Evolutionary conservation across 2,797 vertebrate species (phyloP).

Genomic region (Amblyraja radiata): DNA sequence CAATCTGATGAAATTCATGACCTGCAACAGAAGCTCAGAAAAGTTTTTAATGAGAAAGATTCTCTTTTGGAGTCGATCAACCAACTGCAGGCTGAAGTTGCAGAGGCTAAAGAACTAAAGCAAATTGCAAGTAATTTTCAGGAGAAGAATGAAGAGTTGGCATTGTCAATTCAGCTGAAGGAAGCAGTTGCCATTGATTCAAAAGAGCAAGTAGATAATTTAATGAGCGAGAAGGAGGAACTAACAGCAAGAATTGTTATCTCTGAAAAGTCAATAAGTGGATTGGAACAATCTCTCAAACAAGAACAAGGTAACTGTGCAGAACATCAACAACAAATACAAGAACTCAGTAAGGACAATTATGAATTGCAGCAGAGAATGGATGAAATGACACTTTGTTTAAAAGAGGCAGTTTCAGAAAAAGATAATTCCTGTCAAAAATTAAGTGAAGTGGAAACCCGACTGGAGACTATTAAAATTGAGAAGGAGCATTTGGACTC

Average conservation of each 20-base stretch:
- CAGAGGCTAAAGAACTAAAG: constrained; percentile 57
- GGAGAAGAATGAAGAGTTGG: constrained; percentile 59
- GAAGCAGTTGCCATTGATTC: constrained; percentile 61
- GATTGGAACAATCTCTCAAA: constrained; percentile 52
- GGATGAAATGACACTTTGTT: constrained; percentile 52
- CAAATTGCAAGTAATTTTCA: constrained; percentile 56
- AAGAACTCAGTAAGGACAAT: constrained; percentile 53
- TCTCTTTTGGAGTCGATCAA: constrained; percentile 62
- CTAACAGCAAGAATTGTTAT: constrained; percentile 53
- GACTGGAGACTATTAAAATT: constrained; percentile 53
- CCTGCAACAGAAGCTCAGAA: constrained; percentile 69
- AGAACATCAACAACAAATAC: constrained; percentile 54
- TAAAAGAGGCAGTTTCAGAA: constrained; percentile 53
- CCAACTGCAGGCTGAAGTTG: constrained; percentile 55
- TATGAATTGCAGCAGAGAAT: constrained; percentile 56
- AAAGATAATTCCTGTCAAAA: constrained; percentile 49
- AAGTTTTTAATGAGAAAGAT: constrained; percentile 69
- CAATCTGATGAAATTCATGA: constrained; percentile 65
- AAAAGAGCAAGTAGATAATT: constrained; percentile 51
- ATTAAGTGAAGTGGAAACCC: constrained; percentile 52
- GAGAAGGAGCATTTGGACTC: constrained; percentile 58
- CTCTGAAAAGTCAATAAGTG: constrained; percentile 51
- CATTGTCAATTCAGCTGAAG: constrained; percentile 57
- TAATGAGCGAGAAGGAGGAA: constrained; percentile 58
- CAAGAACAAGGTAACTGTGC: constrained; percentile 48